Conservation (phyloP, 2,113 vertebrate species). For the Silurus asotus region DNA sequence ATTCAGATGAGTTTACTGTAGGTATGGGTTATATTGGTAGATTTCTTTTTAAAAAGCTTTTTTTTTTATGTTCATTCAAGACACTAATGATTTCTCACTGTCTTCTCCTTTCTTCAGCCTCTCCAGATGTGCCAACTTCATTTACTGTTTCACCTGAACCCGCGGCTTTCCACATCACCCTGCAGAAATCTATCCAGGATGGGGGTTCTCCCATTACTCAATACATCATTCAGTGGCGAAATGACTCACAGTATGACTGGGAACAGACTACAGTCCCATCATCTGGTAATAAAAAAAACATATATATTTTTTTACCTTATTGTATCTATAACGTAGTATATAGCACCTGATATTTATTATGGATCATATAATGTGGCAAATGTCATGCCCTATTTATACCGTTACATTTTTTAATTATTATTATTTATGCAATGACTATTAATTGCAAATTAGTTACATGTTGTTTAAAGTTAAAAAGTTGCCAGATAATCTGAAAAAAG, state of each 20-base stretch:
- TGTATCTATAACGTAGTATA: too few species aligned
- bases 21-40: not conserved
- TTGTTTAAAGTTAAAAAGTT: not conserved
- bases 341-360: not conserved
- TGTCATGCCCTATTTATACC: not conserved
- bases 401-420: not conserved
- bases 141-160: constrained; percentile 27
- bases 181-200: constrained; percentile 10
- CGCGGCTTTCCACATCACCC: constrained; percentile 6
- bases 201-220: constrained; percentile 45
- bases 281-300: constrained; percentile 19
- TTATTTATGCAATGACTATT: not conserved
- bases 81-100: not conserved
- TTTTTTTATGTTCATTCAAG: not conserved
- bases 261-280: not conserved
- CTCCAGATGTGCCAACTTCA: constrained; percentile 15
- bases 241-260: constrained; percentile 33
- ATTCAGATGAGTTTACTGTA: not conserved
- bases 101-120: constrained; percentile 3
- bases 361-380: not conserved
- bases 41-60: not conserved
- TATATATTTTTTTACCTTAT: too few species aligned
- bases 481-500: not conserved
- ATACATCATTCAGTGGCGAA: constrained; percentile 46
- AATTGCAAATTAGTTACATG: not conserved